Percentiles rank a stretch among this genome's conserved stretches.
Evolutionary conservation across 2,113 vertebrate genomes (phyloP).

Genomic region (Anthoscopus minutus): DNA sequence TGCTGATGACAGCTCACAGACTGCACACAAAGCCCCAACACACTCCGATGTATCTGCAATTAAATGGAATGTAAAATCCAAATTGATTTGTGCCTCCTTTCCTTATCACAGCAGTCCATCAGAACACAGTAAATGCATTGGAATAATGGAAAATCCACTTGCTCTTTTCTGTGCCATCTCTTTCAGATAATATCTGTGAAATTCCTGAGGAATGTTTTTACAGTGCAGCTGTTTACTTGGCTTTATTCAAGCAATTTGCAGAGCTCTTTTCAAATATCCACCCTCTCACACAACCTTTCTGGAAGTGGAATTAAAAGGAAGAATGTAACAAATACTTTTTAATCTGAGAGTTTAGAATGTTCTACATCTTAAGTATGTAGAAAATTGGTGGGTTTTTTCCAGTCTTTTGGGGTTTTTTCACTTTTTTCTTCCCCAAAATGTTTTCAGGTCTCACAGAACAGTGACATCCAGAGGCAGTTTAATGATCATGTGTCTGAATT

Average conservation of each 20-base stretch:
- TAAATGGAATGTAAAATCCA: constrained; percentile 41
- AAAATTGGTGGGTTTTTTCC: accelerated
- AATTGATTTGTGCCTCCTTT: constrained; percentile 35
- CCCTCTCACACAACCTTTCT: background rate
- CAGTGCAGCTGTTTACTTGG: background rate
- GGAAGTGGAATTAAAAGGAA: background rate
- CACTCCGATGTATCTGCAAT: background rate
- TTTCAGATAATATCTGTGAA: background rate
- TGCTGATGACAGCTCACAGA: background rate
- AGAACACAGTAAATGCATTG: background rate
- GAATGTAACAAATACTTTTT: background rate
- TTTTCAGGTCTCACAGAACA: background rate
- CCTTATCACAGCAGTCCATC: constrained; percentile 14
- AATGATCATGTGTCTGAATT: background rate
- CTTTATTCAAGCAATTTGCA: background rate
- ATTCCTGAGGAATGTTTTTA: constrained; percentile 16
- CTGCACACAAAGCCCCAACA: background rate
- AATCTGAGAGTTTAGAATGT: background rate
- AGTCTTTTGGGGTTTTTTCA: no score
- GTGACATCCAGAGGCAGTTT: background rate
- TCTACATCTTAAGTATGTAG: background rate
- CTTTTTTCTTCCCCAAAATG: background rate
- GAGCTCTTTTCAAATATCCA: background rate
- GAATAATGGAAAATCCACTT: constrained; percentile 35
- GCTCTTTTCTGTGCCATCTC: background rate